Evolutionary conservation across 2,113 vertebrate genomes (phyloP).

Genomic region (Cyprinodon brontotheroides): DNA sequence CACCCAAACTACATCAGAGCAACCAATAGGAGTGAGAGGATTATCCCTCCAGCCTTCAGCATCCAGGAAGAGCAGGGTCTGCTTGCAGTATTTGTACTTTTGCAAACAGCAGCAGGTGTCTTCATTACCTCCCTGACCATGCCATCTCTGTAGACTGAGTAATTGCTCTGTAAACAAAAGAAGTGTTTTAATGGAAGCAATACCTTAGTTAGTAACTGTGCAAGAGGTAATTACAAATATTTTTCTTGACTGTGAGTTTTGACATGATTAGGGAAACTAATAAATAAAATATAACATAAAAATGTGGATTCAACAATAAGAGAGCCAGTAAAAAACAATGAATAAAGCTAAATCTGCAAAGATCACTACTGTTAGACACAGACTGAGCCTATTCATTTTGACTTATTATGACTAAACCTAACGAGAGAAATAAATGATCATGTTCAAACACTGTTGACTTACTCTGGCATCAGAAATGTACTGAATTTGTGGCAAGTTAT

Average conservation of each 20-base stretch:
- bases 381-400: not conserved
- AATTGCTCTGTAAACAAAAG: slow-evolving; percentile 11
- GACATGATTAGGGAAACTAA: not conserved
- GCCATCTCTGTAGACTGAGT: rapidly evolving
- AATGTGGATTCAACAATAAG: not conserved
- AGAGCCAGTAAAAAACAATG: not conserved
- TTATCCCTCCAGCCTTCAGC: slow-evolving; percentile 9
- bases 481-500: slow-evolving; percentile 47
- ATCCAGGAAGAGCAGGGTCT: slow-evolving; percentile 17
- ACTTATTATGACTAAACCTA: not conserved
- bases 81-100: not conserved
- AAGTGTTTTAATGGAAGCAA: not conserved
- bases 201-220: too few relatives aligned
- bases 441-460: slow-evolving; percentile 17
- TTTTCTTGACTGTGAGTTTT: not conserved
- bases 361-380: not conserved
- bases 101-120: slow-evolving; percentile 38
- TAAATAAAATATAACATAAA: not conserved
- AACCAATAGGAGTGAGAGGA: slow-evolving; percentile 33
- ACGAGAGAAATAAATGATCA: not conserved
- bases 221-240: not conserved
- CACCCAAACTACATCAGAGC: slow-evolving; percentile 10
- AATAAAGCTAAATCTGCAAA: not conserved
- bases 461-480: not conserved
- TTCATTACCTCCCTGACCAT: slow-evolving; percentile 39